A percentile compares a stretch with the other conserved stretches of the same genome.
Evolutionary conservation across 1,140 invertebrate species (phyloP).

Genomic region (Hormaphis cornu): DNA sequence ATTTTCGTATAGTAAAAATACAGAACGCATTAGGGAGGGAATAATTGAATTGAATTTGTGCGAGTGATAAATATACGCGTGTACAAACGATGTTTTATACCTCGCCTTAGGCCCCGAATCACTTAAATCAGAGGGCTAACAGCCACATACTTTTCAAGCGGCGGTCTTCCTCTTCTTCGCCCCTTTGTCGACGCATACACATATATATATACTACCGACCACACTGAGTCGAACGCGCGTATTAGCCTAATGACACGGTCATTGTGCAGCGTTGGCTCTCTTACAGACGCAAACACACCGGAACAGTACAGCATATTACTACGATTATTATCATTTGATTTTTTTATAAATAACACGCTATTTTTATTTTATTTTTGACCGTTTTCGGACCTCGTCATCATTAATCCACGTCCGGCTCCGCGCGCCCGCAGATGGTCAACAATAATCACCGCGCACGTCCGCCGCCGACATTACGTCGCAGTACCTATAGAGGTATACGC

Average conservation of each 20-base stretch:
- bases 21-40: too few relatives aligned
- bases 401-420: not conserved
- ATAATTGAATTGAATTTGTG: too few relatives aligned
- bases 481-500: too few relatives aligned
- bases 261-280: not conserved
- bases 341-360: not conserved
- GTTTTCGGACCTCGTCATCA: not conserved
- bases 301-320: too few relatives aligned
- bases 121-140: too few relatives aligned
- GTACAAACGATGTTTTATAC: too few relatives aligned
- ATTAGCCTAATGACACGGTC: not conserved
- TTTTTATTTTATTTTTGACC: not conserved
- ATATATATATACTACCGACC: not conserved
- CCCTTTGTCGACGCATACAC: not conserved
- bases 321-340: not conserved
- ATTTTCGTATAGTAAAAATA: too few relatives aligned
- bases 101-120: too few relatives aligned
- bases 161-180: not conserved
- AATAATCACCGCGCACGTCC: not conserved
- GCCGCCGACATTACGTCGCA: too few relatives aligned
- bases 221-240: not conserved
- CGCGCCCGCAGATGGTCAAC: not conserved
- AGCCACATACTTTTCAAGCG: conserved; percentile 5
- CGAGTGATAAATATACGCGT: not conserved
- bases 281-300: not conserved